A percentile compares a stretch with the other conserved stretches of the same genome.
phyloP scores from a whole-genome alignment of 1,140 invertebrate species.

The Diabrotica undecimpunctata region DNA sequence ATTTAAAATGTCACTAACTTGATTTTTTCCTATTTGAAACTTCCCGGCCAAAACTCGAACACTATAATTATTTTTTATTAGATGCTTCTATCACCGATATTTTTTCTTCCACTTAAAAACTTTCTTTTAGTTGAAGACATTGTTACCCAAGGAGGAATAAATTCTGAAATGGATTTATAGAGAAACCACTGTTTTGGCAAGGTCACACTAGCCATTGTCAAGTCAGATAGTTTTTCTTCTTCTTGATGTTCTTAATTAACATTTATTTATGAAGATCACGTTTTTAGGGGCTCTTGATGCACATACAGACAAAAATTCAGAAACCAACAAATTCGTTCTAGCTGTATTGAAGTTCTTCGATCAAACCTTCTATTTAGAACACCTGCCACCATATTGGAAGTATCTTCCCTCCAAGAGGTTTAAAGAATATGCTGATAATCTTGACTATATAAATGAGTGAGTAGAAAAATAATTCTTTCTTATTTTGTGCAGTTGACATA shows the following conservation, averaged over 20 bases:
- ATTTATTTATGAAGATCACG: too few species aligned
- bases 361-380: slow-evolving; percentile 56
- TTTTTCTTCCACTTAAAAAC: too few species aligned
- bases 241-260: too few species aligned
- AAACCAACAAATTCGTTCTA: slow-evolving; percentile 21
- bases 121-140: too few species aligned
- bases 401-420: slow-evolving; percentile 18
- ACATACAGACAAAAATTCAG: slow-evolving; percentile 22
- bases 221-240: too few species aligned
- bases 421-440: neutral
- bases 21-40: too few species aligned
- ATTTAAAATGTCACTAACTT: too few species aligned
- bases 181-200: neutral
- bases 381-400: slow-evolving; percentile 51
- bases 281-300: slow-evolving; percentile 13
- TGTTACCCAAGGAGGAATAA: neutral
- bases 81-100: too few species aligned
- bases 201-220: too few species aligned
- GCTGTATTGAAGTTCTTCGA: slow-evolving; percentile 53
- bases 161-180: neutral
- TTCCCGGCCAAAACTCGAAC: too few species aligned
- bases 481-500: neutral
- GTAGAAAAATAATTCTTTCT: neutral
- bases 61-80: too few species aligned
- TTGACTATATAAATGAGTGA: neutral